A percentile compares a stretch with the other conserved stretches of the same genome.
These are phyloP conservation scores for Muricea muricata DNA, from an alignment of 92 coral and sea anemone genomes.

Conservation along the genomic window DNA sequence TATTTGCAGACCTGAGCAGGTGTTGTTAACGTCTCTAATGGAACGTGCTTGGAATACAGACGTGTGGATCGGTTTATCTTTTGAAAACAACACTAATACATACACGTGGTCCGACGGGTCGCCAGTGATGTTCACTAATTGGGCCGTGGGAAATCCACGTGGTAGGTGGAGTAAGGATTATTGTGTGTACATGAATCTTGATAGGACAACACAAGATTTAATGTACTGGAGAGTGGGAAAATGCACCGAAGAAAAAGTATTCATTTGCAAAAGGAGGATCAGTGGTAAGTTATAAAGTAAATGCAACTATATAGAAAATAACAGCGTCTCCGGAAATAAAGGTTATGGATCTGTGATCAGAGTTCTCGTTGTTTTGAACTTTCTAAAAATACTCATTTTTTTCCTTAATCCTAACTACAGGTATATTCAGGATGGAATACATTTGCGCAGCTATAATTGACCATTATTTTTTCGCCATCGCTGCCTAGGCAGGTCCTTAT, in stretches of 20 bases:
- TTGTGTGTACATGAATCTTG: constrained; percentile 7
- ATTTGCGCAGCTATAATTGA: too few relatives aligned
- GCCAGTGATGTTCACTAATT: constrained; percentile 69
- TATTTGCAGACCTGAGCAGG: not conserved
- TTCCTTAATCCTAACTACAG: too few relatives aligned
- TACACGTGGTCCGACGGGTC: constrained; percentile 83
- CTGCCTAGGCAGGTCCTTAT: too few relatives aligned
- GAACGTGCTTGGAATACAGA: constrained; percentile 25
- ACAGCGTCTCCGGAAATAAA: too few relatives aligned
- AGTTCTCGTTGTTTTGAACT: too few relatives aligned
- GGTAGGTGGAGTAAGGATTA: constrained; percentile 4
- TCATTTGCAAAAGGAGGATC: constrained; percentile 74
- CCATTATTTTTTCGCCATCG: too few relatives aligned
- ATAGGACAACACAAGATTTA: not conserved
- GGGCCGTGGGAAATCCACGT: constrained; percentile 20
- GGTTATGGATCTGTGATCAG: too few relatives aligned
- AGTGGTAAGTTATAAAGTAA: constrained; percentile 56
- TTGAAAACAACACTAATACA: constrained; percentile 68
- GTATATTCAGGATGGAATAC: too few relatives aligned
- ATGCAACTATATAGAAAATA: too few relatives aligned
- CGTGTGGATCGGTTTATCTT: constrained; percentile 83
- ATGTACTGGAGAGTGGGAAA: constrained; percentile 74
- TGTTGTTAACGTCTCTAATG: not conserved
- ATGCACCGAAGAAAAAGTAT: constrained; percentile 81
- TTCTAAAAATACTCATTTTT: too few relatives aligned